Evolutionary conservation across 2,797 vertebrate genomes (phyloP).

Genomic region (Melanotaenia parkinsoni): DNA sequence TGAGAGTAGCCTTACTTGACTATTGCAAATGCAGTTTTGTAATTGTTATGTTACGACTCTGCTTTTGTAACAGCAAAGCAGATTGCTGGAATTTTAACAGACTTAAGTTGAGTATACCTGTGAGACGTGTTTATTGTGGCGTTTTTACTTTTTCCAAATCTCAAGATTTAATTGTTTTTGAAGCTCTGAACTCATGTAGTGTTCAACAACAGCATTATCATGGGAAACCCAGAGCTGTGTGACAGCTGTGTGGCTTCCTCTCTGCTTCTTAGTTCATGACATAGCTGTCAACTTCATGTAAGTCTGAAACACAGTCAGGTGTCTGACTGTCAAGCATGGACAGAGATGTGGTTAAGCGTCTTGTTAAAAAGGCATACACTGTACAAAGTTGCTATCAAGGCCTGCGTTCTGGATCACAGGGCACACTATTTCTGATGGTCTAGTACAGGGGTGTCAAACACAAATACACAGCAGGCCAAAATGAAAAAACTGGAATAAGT

Average conservation of each 20-base stretch:
- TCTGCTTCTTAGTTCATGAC: too few relatives aligned
- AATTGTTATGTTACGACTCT: not conserved
- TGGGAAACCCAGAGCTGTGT: too few relatives aligned
- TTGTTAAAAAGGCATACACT: too few relatives aligned
- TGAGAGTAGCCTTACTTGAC: not conserved
- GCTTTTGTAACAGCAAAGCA: not conserved
- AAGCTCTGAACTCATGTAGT: not conserved
- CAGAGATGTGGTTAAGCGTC: too few relatives aligned
- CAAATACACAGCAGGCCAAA: too few relatives aligned
- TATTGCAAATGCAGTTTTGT: not conserved
- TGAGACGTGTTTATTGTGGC: not conserved
- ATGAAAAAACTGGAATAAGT: too few relatives aligned
- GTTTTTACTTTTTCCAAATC: not conserved
- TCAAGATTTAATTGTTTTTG: not conserved
- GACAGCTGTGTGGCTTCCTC: too few relatives aligned
- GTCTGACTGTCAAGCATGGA: too few relatives aligned
- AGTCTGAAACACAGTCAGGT: too few relatives aligned
- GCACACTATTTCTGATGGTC: not conserved
- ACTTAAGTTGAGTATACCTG: not conserved
- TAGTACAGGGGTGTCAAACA: too few relatives aligned
- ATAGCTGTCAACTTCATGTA: too few relatives aligned
- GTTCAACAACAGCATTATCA: not conserved
- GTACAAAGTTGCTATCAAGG: too few relatives aligned
- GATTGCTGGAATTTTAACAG: not conserved
- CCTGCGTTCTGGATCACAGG: not conserved